Percentiles rank a stretch among this genome's conserved stretches.
Evolutionary conservation across 2,113 vertebrate genomes (phyloP).

Genomic region (Hydropotes inermis): DNA sequence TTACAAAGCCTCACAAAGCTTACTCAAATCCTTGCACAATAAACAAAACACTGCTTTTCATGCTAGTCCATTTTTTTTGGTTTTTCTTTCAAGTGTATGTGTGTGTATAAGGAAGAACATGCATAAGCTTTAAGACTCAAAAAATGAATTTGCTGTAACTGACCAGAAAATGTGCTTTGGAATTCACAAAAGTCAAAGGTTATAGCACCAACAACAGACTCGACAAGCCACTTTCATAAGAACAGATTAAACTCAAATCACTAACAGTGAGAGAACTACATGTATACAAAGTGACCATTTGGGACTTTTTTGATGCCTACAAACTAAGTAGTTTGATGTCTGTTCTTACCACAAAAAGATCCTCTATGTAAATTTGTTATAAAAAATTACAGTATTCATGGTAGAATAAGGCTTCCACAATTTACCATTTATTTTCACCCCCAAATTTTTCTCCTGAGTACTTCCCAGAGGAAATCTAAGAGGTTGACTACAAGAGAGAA

Average conservation of each 20-base stretch:
- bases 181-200: not conserved
- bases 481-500: not conserved
- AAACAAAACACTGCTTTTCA: not conserved
- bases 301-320: not conserved
- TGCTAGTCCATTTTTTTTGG: accelerated
- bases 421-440: not conserved
- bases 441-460: not conserved
- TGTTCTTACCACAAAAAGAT: not conserved
- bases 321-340: not conserved
- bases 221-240: not conserved
- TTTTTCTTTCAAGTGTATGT: not conserved
- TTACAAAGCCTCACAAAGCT: not conserved
- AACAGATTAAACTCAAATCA: not conserved
- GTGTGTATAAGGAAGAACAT: not conserved
- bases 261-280: not conserved
- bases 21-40: not conserved
- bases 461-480: not conserved
- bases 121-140: not conserved
- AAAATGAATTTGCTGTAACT: not conserved
- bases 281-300: accelerated
- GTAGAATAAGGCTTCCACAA: not conserved
- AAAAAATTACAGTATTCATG: not conserved
- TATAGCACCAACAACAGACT: not conserved
- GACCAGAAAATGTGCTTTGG: not conserved
- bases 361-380: not conserved